Evolutionary conservation across 2,888 invertebrate species (phyloP), one percentile per base, ranked within the genome.

Genomic region (Sarcophaga carnaria): DNA sequence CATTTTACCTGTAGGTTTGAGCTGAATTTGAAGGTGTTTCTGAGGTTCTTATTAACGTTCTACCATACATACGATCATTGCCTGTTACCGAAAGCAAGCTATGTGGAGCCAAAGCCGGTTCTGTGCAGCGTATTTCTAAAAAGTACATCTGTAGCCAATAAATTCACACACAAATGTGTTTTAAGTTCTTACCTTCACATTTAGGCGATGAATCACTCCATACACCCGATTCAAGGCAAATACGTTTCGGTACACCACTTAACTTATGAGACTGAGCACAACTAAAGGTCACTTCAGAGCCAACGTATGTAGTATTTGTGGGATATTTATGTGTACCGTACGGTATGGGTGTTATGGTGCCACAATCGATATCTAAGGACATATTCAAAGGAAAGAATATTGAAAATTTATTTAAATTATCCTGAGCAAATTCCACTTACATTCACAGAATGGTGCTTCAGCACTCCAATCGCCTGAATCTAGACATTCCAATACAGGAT

Each of bases 41-140:
- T 0, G 95, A 94, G 0, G 97, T 97, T 63, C 97, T 94, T 88
- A 97, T 96, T 22, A 97, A 94, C 0, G 97, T 97, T 45, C 97
- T 95, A 0, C 97, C 97, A 91, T 97, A 97, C 95, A 97, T 96
- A 75, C 98, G 95, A 92, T 98, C 98, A 92, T 98, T 98, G 76
- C 97, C 97, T 0, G 98, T 97, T 54, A 98, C 97, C 0, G 98
- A 97, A 0, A 98, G 95, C 27, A 98, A 97, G 88, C 97, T 97
- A 92, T 98, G 97, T 47, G 96, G 96, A 0, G 98, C 97, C 47
- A 97, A 94, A 3, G 96, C 94, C 0, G 98, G 98, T 90, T 97
- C 97, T 0, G 96, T 95, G 90, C 98, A 98, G 78, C 98, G 96
- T 88, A 98, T 97, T 94, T 98, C 98, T 97, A 93, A 0, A 93